These are phyloP conservation scores for Drosophila pallidifrons DNA, from an alignment of 1,140 invertebrate genomes.

Conservation along the genomic window DNA sequence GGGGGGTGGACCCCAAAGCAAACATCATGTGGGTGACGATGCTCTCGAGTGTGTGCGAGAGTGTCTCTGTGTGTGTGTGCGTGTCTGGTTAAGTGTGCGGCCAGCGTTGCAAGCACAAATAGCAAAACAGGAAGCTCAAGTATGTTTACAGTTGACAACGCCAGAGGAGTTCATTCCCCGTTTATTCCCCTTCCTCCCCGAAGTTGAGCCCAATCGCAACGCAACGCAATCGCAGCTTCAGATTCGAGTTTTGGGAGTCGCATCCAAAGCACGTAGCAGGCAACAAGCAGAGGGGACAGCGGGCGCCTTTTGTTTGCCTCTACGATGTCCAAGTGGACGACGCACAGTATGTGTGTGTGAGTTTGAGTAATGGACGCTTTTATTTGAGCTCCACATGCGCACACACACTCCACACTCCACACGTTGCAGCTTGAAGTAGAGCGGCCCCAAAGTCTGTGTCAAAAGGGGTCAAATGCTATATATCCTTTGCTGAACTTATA, in stretches of 20 bases:
- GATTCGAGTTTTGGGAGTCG: slow-evolving; percentile 10
- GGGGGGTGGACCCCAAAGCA: slow-evolving; percentile 41
- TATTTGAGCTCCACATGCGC: slow-evolving; percentile 71
- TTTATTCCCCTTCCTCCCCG: neutral
- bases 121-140: slow-evolving; percentile 83
- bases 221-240: neutral
- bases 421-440: neutral
- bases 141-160: slow-evolving; percentile 84
- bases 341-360: slow-evolving; percentile 28
- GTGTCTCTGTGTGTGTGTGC: slow-evolving; percentile 40
- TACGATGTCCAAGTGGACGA: slow-evolving; percentile 17
- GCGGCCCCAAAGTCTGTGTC: slow-evolving; percentile 47
- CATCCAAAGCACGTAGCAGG: slow-evolving; percentile 43
- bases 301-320: slow-evolving; percentile 32
- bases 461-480: slow-evolving; percentile 80
- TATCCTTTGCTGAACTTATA: slow-evolving; percentile 44
- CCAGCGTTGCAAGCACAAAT: slow-evolving; percentile 60
- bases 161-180: slow-evolving; percentile 51
- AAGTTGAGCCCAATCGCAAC: slow-evolving; percentile 11
- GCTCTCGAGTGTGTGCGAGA: slow-evolving; percentile 6
- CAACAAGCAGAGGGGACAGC: too few species aligned
- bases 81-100: slow-evolving; percentile 57
- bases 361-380: slow-evolving; percentile 83
- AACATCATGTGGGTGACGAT: slow-evolving; percentile 48
- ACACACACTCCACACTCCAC: slow-evolving; percentile 20